These are phyloP conservation scores for Phylloscopus whistleri DNA, from an alignment of 2,113 vertebrate species.

Conservation along the genomic window DNA sequence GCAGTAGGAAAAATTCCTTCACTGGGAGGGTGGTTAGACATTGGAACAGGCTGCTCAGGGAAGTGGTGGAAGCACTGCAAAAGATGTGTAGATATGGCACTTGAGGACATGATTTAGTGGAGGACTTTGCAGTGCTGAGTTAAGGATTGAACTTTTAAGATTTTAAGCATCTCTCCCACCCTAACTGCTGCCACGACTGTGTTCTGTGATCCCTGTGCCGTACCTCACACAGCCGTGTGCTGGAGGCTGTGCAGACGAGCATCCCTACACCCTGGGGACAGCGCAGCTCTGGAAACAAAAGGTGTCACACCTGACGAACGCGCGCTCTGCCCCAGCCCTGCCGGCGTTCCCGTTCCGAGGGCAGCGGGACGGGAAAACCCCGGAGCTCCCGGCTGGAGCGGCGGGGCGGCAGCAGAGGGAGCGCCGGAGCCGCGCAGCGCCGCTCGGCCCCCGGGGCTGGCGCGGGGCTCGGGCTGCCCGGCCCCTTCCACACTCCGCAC, in stretches of 20 bases:
- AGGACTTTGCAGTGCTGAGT: neutral
- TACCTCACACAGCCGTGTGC: fast-evolving
- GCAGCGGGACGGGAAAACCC: fast-evolving
- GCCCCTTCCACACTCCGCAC: fast-evolving
- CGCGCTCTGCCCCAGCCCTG: fast-evolving
- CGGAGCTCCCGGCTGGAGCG: fast-evolving
- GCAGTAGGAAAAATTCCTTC: neutral
- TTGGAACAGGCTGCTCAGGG: neutral
- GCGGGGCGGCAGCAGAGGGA: neutral
- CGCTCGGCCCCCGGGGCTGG: neutral
- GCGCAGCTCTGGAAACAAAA: no score
- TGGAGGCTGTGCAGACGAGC: fast-evolving
- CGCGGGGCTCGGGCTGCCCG: fast-evolving
- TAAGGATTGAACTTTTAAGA: neutral
- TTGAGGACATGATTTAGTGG: neutral
- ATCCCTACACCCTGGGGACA: fast-evolving
- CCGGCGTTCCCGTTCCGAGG: fast-evolving
- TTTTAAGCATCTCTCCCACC: no score
- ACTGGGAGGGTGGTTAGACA: neutral
- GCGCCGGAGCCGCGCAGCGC: neutral
- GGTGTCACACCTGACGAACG: fast-evolving
- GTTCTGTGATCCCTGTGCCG: no score
- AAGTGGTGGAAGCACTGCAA: neutral
- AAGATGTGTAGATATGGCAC: fast-evolving
- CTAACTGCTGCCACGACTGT: no score